These are phyloP conservation scores for Muntiacus muntjak DNA, from an alignment of 2,113 vertebrate genomes.

Conservation along the genomic window DNA sequence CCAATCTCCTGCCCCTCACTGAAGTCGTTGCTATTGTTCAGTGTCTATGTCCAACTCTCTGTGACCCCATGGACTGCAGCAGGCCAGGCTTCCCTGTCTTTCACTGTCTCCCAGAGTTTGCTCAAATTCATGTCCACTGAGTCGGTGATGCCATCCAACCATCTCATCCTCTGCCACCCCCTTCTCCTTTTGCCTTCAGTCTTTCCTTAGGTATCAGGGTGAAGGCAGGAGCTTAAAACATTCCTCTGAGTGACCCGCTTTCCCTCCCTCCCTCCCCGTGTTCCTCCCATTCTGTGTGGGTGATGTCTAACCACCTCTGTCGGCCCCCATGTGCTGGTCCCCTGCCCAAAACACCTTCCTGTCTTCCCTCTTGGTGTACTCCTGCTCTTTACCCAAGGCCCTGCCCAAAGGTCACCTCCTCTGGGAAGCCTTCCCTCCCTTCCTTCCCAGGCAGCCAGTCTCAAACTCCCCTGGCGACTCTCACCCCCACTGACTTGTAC, in stretches of 20 bases:
- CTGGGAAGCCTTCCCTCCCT: background rate
- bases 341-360: background rate
- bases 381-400: background rate
- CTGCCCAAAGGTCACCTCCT: background rate
- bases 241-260: background rate
- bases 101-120: background rate
- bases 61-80: background rate
- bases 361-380: background rate
- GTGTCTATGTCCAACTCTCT: background rate
- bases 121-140: background rate
- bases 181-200: background rate
- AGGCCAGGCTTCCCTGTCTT: background rate
- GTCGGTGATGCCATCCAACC: background rate
- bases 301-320: background rate
- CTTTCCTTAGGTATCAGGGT: background rate
- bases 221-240: background rate
- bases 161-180: background rate
- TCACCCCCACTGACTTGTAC: background rate
- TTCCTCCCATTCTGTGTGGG: background rate
- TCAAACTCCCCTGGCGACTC: background rate
- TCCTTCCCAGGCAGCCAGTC: background rate
- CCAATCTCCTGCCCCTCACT: accelerated
- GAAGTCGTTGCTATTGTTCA: background rate
- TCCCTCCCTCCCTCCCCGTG: no score
- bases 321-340: no score